Conservation (phyloP, 1,140 invertebrate species). For the Pseudomyrmex pallidus region DNA sequence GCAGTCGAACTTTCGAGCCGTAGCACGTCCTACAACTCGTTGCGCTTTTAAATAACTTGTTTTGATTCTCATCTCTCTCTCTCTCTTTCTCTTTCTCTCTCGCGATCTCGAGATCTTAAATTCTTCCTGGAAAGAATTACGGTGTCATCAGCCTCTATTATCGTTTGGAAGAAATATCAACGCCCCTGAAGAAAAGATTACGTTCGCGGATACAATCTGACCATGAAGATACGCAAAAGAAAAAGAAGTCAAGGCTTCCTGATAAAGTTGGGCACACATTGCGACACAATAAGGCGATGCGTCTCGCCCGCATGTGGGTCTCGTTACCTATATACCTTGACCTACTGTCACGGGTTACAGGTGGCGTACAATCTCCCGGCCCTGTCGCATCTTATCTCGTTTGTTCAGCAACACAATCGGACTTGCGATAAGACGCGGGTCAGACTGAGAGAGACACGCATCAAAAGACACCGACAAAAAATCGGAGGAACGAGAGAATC, state of each 20-base stretch:
- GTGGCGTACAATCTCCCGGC: constrained; percentile 71
- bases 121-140: neutral
- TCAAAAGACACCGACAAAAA: constrained; percentile 8
- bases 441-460: neutral
- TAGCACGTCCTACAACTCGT: no score
- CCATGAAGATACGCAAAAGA: constrained; percentile 72
- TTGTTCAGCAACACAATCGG: constrained; percentile 60
- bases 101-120: neutral
- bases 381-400: constrained; percentile 75
- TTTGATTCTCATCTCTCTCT: no score
- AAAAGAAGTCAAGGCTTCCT: constrained; percentile 75
- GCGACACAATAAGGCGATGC: constrained; percentile 77
- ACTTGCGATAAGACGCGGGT: constrained; percentile 68
- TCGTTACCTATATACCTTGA: constrained; percentile 84
- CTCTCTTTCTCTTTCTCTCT: neutral
- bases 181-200: constrained; percentile 43
- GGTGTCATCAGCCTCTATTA: neutral
- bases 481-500: neutral
- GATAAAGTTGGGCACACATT: constrained; percentile 75
- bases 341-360: constrained; percentile 80
- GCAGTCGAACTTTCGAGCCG: neutral
- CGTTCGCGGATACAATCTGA: constrained; percentile 64
- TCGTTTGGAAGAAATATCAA: neutral
- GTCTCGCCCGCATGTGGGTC: constrained; percentile 84
- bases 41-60: neutral